Evolutionary conservation across 2,113 vertebrate genomes (phyloP).

Genomic region (Baryphthengus martii): DNA sequence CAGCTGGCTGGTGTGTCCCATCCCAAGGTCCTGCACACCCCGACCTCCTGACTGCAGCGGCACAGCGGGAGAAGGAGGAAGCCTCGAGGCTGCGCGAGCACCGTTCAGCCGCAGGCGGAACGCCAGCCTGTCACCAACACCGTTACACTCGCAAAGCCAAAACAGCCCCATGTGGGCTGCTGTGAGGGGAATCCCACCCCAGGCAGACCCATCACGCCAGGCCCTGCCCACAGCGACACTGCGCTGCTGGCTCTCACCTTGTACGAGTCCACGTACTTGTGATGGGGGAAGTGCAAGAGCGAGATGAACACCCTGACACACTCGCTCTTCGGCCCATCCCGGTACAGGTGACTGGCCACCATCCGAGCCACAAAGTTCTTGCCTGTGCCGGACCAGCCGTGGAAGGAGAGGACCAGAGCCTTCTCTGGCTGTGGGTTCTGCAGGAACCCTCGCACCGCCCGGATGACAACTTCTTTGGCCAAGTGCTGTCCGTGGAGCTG

Average conservation of each 20-base stretch:
- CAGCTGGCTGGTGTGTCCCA: background rate
- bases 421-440: slow-evolving; percentile 76
- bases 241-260: slow-evolving; percentile 70
- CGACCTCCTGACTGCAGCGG: background rate
- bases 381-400: slow-evolving; percentile 95
- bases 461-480: slow-evolving; percentile 79
- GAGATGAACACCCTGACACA: slow-evolving; percentile 89
- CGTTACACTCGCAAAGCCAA: background rate
- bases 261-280: slow-evolving; percentile 82
- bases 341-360: slow-evolving; percentile 87
- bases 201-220: background rate
- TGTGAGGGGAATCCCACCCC: background rate
- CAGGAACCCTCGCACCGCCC: slow-evolving; percentile 79
- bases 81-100: background rate
- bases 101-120: background rate
- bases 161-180: rapidly evolving
- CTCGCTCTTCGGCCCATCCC: slow-evolving; percentile 84
- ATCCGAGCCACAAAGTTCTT: slow-evolving; percentile 93
- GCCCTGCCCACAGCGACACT: background rate
- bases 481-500: slow-evolving; percentile 93
- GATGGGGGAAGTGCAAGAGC: slow-evolving; percentile 89
- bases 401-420: slow-evolving; percentile 90
- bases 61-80: background rate
- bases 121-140: rapidly evolving
- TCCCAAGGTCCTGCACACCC: background rate